Evolutionary conservation across 2,113 vertebrate species (phyloP), one percentile per base, ranked within the genome.

Genomic region (Onychorhynchus coronatus): DNA sequence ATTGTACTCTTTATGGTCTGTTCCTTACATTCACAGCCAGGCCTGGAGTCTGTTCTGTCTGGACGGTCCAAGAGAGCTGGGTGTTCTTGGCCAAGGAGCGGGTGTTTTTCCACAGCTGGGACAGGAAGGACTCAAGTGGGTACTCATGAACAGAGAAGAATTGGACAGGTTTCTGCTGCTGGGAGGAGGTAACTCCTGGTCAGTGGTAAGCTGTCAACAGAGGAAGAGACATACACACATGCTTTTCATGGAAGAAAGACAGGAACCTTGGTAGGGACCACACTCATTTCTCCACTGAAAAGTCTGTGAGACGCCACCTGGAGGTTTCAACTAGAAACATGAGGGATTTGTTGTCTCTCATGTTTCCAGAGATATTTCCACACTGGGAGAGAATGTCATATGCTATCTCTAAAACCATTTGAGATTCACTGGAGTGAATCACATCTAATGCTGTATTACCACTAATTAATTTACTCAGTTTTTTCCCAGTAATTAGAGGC

Each of bases 21-120:
- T 85, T 74, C 66, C 86, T 96, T 85, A 56, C 30, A 50, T 91
- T 93, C 94, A 84, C 78, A 88, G 85, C 74, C 88, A 94, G 86
- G 41, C 52, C 53, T 93, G 85, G 53, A 95, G 49, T 59, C 11
- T 0, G 5, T 41, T 84, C 28, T 2, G 11, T 28, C 82, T 89
- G 75, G 37, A 41, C 8, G 2, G 71, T 84, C 73, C 76, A 93
- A 76, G 70, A 88, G 75, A 91, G 31, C 94, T 91, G 83, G 70
- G 63, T 97, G 94, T 93, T 92, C 94, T 66, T 97, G 92, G 92
- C 84, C 68, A 75, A 75, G 79, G 35, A 92, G 33, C 0, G 8
- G 17, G 75, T 93, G 83, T 93, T 97, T 96, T 94, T 95, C 93
- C 78, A 84, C 75, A 59, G 42, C 70, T 77, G 49, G 42, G 68